Evolutionary conservation across 2,113 vertebrate species (phyloP).

Genomic region (Narcine bancroftii): DNA sequence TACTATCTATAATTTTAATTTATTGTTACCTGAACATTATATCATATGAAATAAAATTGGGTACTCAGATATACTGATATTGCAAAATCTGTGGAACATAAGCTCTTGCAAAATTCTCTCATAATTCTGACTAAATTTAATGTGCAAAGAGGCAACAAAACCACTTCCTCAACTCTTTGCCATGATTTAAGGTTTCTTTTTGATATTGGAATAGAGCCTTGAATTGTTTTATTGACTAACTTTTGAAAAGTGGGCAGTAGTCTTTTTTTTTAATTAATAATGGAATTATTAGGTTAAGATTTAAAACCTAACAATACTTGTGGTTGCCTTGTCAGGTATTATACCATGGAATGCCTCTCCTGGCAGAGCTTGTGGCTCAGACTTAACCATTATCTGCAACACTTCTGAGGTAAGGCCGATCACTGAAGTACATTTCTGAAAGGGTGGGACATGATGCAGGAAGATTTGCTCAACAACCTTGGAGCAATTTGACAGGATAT

Average conservation of each 20-base stretch:
- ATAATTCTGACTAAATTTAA: neutral
- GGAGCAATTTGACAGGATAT: neutral
- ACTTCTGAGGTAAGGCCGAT: constrained; percentile 72
- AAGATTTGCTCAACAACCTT: neutral
- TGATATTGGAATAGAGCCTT: neutral
- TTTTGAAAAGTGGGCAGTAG: neutral
- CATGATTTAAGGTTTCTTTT: neutral
- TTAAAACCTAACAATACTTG: constrained; percentile 28
- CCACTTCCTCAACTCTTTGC: neutral
- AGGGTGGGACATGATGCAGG: neutral
- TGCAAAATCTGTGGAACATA: neutral
- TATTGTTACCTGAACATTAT: too few relatives aligned
- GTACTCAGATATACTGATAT: neutral
- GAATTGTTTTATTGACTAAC: neutral
- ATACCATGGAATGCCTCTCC: constrained; percentile 92
- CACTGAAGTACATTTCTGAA: neutral
- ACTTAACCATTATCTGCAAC: constrained; percentile 79
- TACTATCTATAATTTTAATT: too few relatives aligned
- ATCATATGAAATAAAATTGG: too few relatives aligned
- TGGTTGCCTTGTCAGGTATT: constrained; percentile 66
- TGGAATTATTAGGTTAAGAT: too few relatives aligned
- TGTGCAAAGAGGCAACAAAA: neutral
- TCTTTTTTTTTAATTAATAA: too few relatives aligned
- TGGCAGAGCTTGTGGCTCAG: constrained; percentile 79
- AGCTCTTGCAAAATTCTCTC: too few relatives aligned